These are phyloP conservation scores for Halictus rubicundus DNA, from an alignment of 1,140 invertebrate genomes.

Conservation along the genomic window DNA sequence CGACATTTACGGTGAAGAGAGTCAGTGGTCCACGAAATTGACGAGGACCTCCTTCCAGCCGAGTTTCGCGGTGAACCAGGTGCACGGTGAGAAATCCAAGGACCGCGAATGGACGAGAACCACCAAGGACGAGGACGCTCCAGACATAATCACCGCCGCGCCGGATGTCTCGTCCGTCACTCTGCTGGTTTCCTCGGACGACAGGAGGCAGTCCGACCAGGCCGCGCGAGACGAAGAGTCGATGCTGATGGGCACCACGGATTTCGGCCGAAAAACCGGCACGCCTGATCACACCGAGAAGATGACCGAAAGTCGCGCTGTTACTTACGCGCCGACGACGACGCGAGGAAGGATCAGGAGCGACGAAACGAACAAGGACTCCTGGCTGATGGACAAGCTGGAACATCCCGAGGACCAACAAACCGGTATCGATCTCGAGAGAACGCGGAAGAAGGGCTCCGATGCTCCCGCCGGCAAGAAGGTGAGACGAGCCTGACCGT, in stretches of 20 bases:
- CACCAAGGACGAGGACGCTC: constrained; percentile 28
- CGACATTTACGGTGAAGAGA: constrained; percentile 79
- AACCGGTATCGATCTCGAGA: constrained; percentile 22
- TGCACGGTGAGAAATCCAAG: constrained; percentile 66
- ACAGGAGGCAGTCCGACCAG: constrained; percentile 38
- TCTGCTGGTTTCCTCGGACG: constrained; percentile 66
- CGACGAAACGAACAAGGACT: not conserved
- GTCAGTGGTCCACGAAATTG: constrained; percentile 85
- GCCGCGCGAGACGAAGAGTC: constrained; percentile 33
- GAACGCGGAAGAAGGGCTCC: constrained; percentile 31
- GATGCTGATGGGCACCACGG: constrained; percentile 44
- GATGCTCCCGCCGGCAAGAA: constrained; percentile 40
- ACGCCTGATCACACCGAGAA: constrained; percentile 41
- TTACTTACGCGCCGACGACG: not conserved
- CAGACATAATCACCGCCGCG: constrained; percentile 73
- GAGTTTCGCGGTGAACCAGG: constrained; percentile 79
- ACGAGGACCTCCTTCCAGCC: constrained; percentile 82
- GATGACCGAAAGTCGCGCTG: constrained; percentile 25
- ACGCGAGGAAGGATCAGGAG: constrained; percentile 11
- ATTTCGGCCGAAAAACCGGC: constrained; percentile 69
- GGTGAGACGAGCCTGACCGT: constrained; percentile 39
- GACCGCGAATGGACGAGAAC: not conserved
- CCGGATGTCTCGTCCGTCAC: constrained; percentile 69
- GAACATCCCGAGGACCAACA: constrained; percentile 13
- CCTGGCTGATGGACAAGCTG: constrained; percentile 11